Evolutionary conservation across 2,888 invertebrate genomes (phyloP), one percentile per base, ranked within the genome.

Genomic region (Polymixis flavicincta): DNA sequence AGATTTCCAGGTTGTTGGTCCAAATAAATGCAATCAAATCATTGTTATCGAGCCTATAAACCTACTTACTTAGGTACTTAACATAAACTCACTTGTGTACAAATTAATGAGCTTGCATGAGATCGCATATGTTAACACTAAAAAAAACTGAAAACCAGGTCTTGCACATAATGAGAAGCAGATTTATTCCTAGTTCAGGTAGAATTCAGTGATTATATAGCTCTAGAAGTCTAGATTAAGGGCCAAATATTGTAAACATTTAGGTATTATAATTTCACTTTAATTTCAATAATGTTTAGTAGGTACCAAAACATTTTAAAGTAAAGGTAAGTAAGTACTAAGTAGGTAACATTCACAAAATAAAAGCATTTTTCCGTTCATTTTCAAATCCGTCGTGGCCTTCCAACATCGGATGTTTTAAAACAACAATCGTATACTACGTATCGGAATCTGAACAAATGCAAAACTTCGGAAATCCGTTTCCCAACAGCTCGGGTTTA

Each of bases 401-500:
- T 65, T 61, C 17, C 67, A 61, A 50, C 54, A 45, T 42, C 42
- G 71, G 73, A 80, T 71, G 57, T 83, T 82, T 55, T 65, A 68
- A 61, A 70, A 76, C 70, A 71, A 68, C 70, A 83, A 28, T 61
- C n/a, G 50, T 45, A 17, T 42, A 17, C 28, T 59, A 67, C 48
- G 63, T 28, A 64, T 63, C n/a, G 55, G 66, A 72, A 67, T 79
- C 67, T 42, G 45, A 73, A 79, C 55, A 65, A 78, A 78, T 76
- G 48, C 61, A 69, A 73, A 76, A 83, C 76, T 65, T 68, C 72
- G 72, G 64, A 73, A 54, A 68, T 76, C 69, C 72, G 60, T 61
- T 79, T 74, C 45, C 63, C 59, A 73, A 76, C 61, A 55, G 37
- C 45, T 28, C 32, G 19, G n/a, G 22, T 32, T 42, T 54, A 68